Evolutionary conservation across 2,888 invertebrate species (phyloP), one percentile per base, ranked within the genome.

Genomic region (Hemicrepidius hirtus): DNA sequence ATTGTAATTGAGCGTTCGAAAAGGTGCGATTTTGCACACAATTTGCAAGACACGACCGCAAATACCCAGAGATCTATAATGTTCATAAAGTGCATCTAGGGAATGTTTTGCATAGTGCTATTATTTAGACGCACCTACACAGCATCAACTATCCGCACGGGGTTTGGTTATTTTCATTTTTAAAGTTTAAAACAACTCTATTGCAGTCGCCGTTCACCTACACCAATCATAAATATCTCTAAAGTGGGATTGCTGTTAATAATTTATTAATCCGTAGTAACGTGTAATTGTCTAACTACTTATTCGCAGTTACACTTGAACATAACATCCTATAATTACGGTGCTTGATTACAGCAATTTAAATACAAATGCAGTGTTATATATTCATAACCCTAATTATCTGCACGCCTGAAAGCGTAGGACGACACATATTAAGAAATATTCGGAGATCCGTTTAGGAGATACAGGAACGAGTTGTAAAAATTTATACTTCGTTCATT

Each of bases 21-120:
- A 81, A 84, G 82, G 83, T 83, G 84, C 82, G 83, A 85, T 84
- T 86, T 85, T 85, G 85, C 85, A 85, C 85, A 85, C 85, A 85
- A 85, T 85, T 85, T 85, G 85, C 85, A 84, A 79, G 80, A 81
- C 81, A 80, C 73, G 75, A 72, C 71, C 71, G 60, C 68, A 60
- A 69, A 76, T 71, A 69, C 71, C 62, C 57, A 65, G 60, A 76
- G 67, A 67, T 73, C 40, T 67, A 67, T 67, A 16, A 68, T 82
- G 81, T 82, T 81, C 81, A 82, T 82, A 81, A 81, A 81, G 78
- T 79, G 77, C 77, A 71, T 75, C 65, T 59, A 71, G 71, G 63
- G 62, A 75, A 77, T 77, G 79, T 76, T 81, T 82, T 82, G 81
- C 81, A 81, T 80, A 81, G 62, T 78, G 82, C 80, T 79, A 81